phyloP scores from a whole-genome alignment of 2,888 invertebrate genomes.

The Protonemura montana region DNA sequence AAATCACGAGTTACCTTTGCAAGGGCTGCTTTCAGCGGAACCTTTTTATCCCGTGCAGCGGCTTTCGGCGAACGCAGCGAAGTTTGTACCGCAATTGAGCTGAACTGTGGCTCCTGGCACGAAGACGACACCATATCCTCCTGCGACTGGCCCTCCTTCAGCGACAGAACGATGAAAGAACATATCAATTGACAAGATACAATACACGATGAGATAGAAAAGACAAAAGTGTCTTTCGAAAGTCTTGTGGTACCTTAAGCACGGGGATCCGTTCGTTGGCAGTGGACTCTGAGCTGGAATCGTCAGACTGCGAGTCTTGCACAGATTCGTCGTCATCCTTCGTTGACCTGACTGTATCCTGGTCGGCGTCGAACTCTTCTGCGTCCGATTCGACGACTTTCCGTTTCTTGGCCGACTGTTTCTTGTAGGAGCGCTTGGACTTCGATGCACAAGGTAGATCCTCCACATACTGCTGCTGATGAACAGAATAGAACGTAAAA shows the following conservation, averaged over 20 bases:
- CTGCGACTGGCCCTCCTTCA: conserved; percentile 56
- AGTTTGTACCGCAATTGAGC: conserved; percentile 48
- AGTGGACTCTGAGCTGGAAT: background rate
- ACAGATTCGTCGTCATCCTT: background rate
- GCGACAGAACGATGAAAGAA: too few relatives aligned
- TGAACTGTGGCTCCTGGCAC: conserved; percentile 58
- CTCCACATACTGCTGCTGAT: background rate
- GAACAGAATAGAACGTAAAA: background rate
- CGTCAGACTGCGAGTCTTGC: background rate
- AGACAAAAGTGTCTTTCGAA: too few relatives aligned
- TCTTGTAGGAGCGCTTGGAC: background rate
- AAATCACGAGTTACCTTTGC: conserved; percentile 33
- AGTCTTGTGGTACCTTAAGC: background rate
- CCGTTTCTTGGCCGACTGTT: background rate
- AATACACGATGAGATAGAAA: too few relatives aligned
- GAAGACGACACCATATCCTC: conserved; percentile 66
- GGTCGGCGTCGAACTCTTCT: background rate
- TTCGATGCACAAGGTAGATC: background rate
- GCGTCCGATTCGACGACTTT: background rate
- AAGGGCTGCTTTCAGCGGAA: background rate
- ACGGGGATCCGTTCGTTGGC: background rate
- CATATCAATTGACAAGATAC: too few relatives aligned
- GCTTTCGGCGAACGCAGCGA: conserved; percentile 43
- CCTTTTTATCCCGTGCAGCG: background rate
- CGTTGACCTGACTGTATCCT: background rate